Evolutionary conservation across 1,140 invertebrate species (phyloP).

Genomic region (Pectinophora gossypiella): DNA sequence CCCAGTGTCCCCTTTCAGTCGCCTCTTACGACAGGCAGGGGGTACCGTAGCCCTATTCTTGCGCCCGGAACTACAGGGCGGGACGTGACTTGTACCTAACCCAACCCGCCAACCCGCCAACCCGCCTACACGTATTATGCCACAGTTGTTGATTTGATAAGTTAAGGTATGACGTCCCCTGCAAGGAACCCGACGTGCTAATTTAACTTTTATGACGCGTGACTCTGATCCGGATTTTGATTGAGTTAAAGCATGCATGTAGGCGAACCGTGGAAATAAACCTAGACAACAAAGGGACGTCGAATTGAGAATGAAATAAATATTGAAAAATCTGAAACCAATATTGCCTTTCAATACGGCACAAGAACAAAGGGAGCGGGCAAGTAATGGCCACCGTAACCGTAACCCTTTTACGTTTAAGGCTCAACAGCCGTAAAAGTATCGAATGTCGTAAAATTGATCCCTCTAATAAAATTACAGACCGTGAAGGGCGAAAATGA

Average conservation of each 20-base stretch:
- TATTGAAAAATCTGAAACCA: constrained; percentile 23
- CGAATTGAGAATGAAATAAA: no score
- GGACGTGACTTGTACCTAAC: not conserved
- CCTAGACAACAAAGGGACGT: no score
- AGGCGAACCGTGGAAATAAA: no score
- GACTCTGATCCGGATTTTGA: no score
- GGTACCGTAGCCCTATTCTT: no score
- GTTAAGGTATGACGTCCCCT: not conserved
- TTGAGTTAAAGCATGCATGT: no score
- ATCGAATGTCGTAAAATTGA: constrained; percentile 52
- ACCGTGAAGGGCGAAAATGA: constrained; percentile 43
- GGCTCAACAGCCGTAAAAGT: constrained; percentile 47
- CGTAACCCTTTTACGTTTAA: constrained; percentile 45
- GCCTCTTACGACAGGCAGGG: no score
- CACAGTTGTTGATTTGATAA: constrained; percentile 3
- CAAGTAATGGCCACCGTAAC: constrained; percentile 28
- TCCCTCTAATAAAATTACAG: constrained; percentile 47
- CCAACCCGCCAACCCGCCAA: not conserved
- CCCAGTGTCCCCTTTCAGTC: no score
- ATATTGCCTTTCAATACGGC: constrained; percentile 25
- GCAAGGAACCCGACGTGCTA: no score
- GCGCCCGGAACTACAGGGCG: no score
- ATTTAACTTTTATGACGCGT: no score
- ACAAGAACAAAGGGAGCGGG: constrained; percentile 28
- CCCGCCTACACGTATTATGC: not conserved